Percentiles rank a stretch among this genome's conserved stretches.
These are phyloP conservation scores for Brienomyrus longianalis DNA, from an alignment of 2,113 vertebrate species.

Conservation along the genomic window DNA sequence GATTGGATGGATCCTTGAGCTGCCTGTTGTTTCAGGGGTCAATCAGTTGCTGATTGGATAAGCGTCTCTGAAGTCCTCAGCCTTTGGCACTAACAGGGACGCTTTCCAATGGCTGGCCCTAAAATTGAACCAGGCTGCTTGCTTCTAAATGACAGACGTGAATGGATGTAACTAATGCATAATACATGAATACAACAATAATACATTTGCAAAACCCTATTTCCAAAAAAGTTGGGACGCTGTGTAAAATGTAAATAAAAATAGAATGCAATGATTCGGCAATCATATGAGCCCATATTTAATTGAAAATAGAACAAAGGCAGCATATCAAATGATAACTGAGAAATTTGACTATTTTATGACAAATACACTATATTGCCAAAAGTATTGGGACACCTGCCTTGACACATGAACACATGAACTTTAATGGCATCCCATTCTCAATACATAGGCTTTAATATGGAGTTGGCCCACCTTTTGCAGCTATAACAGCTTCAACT, in stretches of 20 bases:
- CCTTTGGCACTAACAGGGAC: background rate
- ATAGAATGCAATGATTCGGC: background rate
- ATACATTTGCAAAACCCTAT: background rate
- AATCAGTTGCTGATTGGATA: background rate
- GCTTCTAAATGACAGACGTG: background rate
- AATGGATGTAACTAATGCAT: background rate
- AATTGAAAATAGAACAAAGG: too few relatives aligned
- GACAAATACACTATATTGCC: too few relatives aligned
- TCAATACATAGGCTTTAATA: too few relatives aligned
- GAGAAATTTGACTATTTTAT: too few relatives aligned
- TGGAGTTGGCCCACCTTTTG: too few relatives aligned
- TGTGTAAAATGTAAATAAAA: background rate
- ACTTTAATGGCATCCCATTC: too few relatives aligned
- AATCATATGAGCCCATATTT: too few relatives aligned
- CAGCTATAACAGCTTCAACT: too few relatives aligned
- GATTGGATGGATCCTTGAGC: constrained; percentile 14
- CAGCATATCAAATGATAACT: too few relatives aligned
- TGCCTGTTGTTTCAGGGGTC: background rate
- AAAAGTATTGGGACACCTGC: too few relatives aligned
- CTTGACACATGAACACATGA: too few relatives aligned
- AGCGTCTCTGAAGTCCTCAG: background rate
- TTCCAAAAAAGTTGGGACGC: background rate
- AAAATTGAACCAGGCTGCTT: background rate
- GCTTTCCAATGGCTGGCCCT: background rate
- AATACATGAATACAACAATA: background rate